Base-by-base conservation (phyloP, 2,888 invertebrate species). In the Volucella inflata region DNA sequence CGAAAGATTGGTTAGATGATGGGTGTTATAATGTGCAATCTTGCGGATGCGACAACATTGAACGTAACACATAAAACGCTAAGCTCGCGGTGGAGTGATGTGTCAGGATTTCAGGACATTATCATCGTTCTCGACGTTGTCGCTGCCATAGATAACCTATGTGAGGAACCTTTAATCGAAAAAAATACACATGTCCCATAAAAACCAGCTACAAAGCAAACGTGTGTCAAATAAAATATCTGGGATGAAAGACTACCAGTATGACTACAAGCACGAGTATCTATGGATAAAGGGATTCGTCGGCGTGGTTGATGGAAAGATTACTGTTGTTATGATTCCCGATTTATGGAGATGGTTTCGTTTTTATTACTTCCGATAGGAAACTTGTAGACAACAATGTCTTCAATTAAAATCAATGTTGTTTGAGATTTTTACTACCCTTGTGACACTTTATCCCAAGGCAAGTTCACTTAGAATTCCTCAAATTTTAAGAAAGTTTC, bases 41-140 rank as follows among this genome's bases (percentile, higher is more conserved):
- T 64, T 38, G 50, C 17, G 57, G 64, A 79, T 84, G 59, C 70
- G 83, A 55, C 75, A 76, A 60, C 53, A 74, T 70, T 53, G 44
- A 79, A 53, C 44, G 83, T 75, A 55, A 79, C 6, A 30, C 30
- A 30, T 84, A 75, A 75, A 70, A 55, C 53, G 50, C 65, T 67
- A 57, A 71, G 64, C 70, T 46, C 57, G 16, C 42, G 9, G 44
- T 55, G 62, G 55, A 59, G 44, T 74, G 82, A 77, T 68, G 70
- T 78, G 64, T 64, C 67, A 71, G 38, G 55, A 46, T 11, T 48
- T 46, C 38, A 10, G 10, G 46, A 12, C 21, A 36, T 14, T 40
- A 16, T 30, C 6, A 30, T 30, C 30, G 6, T 30, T 30, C 30
- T 30, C 10, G n/a, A 12, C 42, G 42, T 12, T 38, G 55, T 46